Evolutionary conservation across 92 coral and sea anemone species (phyloP), one percentile per base, ranked within the genome.

Genomic region (Montipora capitata): DNA sequence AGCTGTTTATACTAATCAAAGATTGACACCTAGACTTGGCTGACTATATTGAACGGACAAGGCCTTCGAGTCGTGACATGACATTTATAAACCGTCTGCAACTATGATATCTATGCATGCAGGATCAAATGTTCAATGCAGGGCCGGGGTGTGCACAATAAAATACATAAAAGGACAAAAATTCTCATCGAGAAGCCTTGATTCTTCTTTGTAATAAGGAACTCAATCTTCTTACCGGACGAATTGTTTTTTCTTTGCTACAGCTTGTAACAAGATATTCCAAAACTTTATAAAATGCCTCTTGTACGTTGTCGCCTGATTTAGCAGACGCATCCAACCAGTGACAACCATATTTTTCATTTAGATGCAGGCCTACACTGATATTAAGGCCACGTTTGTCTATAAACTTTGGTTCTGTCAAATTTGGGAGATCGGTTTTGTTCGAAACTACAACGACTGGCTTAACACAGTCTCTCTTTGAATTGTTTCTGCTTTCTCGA

Each of bases 371-470:
- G 7, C 87, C 88, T 11, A 61, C 90, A 64, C 88, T 85, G 7
- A 85, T 61, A 35, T 56, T 89, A 17, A 90, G 63, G 4, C 92
- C 94, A 9, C 91, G 87, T 18, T 70, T 80, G 40, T 93, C 94
- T n/a, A 11, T 51, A 18, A 84, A 63, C 79, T 59, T 52, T 14
- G 87, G 80, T 17, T 83, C 88, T 0, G 68, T 67, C 15, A 87
- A 44, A 16, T 81, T 72, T 10, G 82, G 85, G 65, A 77, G 85
- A 80, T 79, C 95, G 17, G 85, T 68, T 45, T 92, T 94, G 78
- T 97, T 97, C 54, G 97, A 97, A n/a, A 97, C 97, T 9, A 97
- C 92, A 5, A 92, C 68, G n/a, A 97, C 87, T 10, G 96, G 98
- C 18, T 54, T 74, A 3, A 66, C 78, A 38, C 59, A 78, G 10